Base-by-base conservation (phyloP, 1,140 invertebrate species). In the Anthonomus grandis region DNA sequence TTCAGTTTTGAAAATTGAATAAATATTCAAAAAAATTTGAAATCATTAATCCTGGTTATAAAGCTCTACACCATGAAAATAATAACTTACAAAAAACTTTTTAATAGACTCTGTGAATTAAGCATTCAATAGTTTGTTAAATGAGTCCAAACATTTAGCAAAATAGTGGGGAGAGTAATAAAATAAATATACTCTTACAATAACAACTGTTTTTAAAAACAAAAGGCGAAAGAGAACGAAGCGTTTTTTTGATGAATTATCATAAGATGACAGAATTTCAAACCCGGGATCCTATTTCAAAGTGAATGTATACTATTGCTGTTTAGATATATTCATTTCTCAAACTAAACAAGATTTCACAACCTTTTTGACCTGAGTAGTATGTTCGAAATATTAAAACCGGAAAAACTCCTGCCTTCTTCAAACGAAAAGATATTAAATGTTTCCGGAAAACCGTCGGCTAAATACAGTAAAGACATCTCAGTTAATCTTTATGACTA, bases 61-160 rank as follows among this genome's bases (percentile, higher is more conserved):
- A 69, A 63, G 60, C 57, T 62, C 55, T 65, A 65, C 67, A 65
- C 5, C 37, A 38, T 6, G 65, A 63, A 31, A 52, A 54, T 64
- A 38, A 60, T 63, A 67, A 57, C 59, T 61, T 64, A 61, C 57
- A 69, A 47, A 65, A 65, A 67, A 64, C 53, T 68, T 67, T 64
- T 65, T 19, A 60, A 66, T 64, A 66, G 53, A 63, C 58, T 66
- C 60, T 51, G 57, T 55, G 10, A 66, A 64, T 57, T 60, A 62
- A 57, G 57, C 42, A 52, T 57, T 60, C 42, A 31, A 56, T 60
- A 27, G 34, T 59, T 63, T 63, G 34, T 24, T 59, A 45, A 63
- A 63, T 51, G 41, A 57, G 24, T 50, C 51, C 10, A 56, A 34
- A 56, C 44, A 51, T 47, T 15, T 38, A 51, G 55, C 36, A 51